phyloP scores from a whole-genome alignment of 2,797 vertebrate species.

The Crenuchus spilurus region DNA sequence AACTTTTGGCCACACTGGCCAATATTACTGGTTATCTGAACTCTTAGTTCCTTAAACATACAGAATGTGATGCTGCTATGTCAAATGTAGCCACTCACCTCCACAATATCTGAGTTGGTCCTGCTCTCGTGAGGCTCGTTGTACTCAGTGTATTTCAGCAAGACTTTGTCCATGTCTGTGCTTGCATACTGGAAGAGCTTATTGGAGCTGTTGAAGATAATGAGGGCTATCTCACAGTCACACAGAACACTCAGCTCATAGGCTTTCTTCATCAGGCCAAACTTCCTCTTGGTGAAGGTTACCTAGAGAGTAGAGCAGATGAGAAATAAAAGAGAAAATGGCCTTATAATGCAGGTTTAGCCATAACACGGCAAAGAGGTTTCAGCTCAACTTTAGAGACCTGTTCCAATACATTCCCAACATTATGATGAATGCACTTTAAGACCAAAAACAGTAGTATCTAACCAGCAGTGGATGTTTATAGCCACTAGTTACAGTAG shows the following conservation, averaged over 20 bases:
- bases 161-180: constrained; percentile 91
- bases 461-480: too few relatives aligned
- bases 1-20: too few relatives aligned
- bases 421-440: too few relatives aligned
- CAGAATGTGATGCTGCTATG: too few relatives aligned
- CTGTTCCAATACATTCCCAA: too few relatives aligned
- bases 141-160: constrained; percentile 89
- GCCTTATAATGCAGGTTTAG: background rate
- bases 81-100: constrained; percentile 72
- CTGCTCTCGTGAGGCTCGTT: constrained; percentile 89
- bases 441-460: too few relatives aligned
- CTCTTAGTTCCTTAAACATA: too few relatives aligned
- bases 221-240: constrained; percentile 91
- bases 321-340: background rate
- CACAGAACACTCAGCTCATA: constrained; percentile 89
- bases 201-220: constrained; percentile 92
- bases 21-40: too few relatives aligned
- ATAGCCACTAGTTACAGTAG: too few relatives aligned
- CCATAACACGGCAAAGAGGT: too few relatives aligned
- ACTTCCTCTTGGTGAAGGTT: constrained; percentile 97
- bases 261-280: constrained; percentile 92
- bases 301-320: constrained; percentile 76
- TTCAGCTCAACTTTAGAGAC: background rate
- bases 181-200: constrained; percentile 91
- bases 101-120: constrained; percentile 89